These are phyloP conservation scores for cattle (Bos taurus) DNA, from an alignment of 2,113 vertebrate genomes.

Conservation along the genomic window ARS-UCD2.0 NC_037340.1:4486501-4487000, in stretches of 20 bases:
- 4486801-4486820: not conserved
- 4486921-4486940: not conserved
- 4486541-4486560: not conserved
- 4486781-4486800: not conserved
- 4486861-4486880: not conserved
- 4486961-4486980: not conserved
- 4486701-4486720: not conserved
- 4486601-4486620: not conserved
- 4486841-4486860: not conserved
- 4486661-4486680: not conserved
- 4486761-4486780: not conserved
- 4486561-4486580: not conserved
- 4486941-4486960: not conserved
- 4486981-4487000: not conserved
- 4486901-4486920: not conserved
- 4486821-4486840: not conserved
- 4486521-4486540: not conserved
- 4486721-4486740: not conserved
- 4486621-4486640: not conserved
- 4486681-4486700: not conserved
- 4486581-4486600: not conserved
- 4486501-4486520: rapidly evolving
- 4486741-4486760: not conserved
- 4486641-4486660: not conserved
- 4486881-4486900: not conserved